Percentiles rank a stretch among this genome's conserved stretches.
These are phyloP conservation scores for Sitta carolinensis DNA, from an alignment of 2,797 vertebrate species.

Conservation along the genomic window DNA sequence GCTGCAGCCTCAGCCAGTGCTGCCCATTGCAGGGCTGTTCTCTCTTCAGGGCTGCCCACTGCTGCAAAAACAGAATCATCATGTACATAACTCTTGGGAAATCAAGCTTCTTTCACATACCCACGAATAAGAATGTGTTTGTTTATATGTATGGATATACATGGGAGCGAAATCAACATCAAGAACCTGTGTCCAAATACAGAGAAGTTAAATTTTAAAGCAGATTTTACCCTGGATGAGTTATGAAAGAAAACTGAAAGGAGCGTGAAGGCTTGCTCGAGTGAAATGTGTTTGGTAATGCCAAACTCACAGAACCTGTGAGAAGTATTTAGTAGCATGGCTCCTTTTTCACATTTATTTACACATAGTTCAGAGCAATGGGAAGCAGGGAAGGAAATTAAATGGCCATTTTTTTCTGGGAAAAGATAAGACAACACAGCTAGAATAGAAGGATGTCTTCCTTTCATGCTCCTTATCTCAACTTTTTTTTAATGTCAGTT, in stretches of 20 bases:
- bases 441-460: not conserved
- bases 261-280: not conserved
- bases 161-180: not conserved
- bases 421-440: not conserved
- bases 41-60: not conserved
- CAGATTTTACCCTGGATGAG: not conserved
- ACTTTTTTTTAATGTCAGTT: not conserved
- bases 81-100: not conserved
- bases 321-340: not conserved
- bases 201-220: not conserved
- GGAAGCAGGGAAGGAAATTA: not conserved
- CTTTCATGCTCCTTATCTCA: conserved; percentile 1
- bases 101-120: not conserved
- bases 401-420: not conserved
- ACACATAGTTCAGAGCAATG: not conserved
- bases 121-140: not conserved
- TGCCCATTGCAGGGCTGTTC: not conserved
- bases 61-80: not conserved
- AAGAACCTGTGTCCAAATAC: not conserved
- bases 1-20: not conserved
- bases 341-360: not conserved
- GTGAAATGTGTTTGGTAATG: not conserved
- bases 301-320: not conserved
- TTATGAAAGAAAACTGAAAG: not conserved
- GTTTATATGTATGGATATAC: not conserved